Evolutionary conservation across 2,113 vertebrate genomes (phyloP).

Genomic region (Burhinus oedicnemus): DNA sequence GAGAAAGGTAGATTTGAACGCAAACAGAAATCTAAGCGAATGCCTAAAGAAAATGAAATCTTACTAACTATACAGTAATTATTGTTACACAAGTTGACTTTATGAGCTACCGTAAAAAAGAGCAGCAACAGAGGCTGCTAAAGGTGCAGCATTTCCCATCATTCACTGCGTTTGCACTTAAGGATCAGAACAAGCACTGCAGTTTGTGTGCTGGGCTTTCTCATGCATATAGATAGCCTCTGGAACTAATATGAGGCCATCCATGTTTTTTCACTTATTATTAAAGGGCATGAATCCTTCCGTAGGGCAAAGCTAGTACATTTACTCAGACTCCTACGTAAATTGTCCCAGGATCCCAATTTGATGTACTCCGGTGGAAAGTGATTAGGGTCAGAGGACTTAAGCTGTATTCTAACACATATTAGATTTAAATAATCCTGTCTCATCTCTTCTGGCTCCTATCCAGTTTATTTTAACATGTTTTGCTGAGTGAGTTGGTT

Average conservation of each 20-base stretch:
- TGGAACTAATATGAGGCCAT: neutral
- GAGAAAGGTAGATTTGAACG: neutral
- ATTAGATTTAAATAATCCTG: slow-evolving; percentile 70
- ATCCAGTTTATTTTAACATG: slow-evolving; percentile 44
- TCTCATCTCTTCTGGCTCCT: slow-evolving; percentile 57
- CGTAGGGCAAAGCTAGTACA: neutral
- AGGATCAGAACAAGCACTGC: neutral
- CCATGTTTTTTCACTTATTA: neutral
- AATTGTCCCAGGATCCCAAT: slow-evolving; percentile 54
- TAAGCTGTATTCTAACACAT: slow-evolving; percentile 67
- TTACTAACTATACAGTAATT: neutral
- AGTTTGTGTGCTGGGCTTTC: neutral
- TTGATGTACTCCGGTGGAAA: slow-evolving; percentile 22
- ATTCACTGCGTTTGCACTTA: neutral
- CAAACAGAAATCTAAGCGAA: neutral
- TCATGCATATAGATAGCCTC: neutral
- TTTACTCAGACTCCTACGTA: neutral
- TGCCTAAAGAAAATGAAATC: neutral
- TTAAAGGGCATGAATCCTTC: neutral
- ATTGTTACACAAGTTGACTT: neutral
- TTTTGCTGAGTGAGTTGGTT: slow-evolving; percentile 38
- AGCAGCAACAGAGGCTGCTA: neutral
- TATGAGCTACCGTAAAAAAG: neutral
- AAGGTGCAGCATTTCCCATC: neutral
- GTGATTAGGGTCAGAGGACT: slow-evolving; percentile 67